These are phyloP conservation scores for Furcula furcula DNA, from an alignment of 2,888 invertebrate species.

Conservation along the genomic window DNA sequence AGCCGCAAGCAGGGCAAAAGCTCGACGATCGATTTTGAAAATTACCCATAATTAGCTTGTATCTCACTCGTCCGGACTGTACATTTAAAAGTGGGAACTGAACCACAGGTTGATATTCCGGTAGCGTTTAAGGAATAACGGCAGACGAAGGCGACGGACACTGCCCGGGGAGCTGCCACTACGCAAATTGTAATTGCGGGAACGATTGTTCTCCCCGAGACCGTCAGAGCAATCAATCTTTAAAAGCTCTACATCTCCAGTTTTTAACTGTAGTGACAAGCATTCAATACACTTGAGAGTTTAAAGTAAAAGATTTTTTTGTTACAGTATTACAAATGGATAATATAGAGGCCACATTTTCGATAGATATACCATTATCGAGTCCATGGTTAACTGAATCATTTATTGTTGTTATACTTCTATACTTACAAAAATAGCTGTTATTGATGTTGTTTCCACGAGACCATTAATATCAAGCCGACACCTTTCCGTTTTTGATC, in stretches of 20 bases:
- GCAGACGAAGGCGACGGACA: slow-evolving; percentile 72
- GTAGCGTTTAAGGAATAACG: slow-evolving; percentile 80
- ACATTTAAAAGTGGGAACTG: slow-evolving; percentile 70
- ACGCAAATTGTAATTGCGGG: slow-evolving; percentile 68
- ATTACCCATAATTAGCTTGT: slow-evolving; percentile 79
- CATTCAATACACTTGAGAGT: too few species aligned
- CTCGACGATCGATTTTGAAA: slow-evolving; percentile 79
- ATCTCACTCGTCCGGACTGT: slow-evolving; percentile 71
- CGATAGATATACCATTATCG: slow-evolving; percentile 15
- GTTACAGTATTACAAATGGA: neutral
- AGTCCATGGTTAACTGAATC: slow-evolving; percentile 28
- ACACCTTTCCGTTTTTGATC: slow-evolving; percentile 35
- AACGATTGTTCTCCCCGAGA: slow-evolving; percentile 61
- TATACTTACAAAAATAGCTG: slow-evolving; percentile 25
- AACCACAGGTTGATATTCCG: slow-evolving; percentile 77
- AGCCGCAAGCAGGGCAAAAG: slow-evolving; percentile 70
- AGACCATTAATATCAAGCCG: slow-evolving; percentile 35
- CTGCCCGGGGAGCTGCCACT: slow-evolving; percentile 73
- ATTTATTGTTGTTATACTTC: slow-evolving; percentile 25
- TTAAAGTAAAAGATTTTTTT: too few species aligned
- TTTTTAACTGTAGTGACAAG: too few species aligned
- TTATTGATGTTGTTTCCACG: slow-evolving; percentile 38
- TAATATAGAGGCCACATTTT: neutral
- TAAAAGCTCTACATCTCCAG: too few species aligned
- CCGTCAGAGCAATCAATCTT: slow-evolving; percentile 11